These are phyloP conservation scores for Pseudococcus jackbeardsleyi DNA, from an alignment of 2,888 invertebrate genomes.

Conservation along the genomic window DNA sequence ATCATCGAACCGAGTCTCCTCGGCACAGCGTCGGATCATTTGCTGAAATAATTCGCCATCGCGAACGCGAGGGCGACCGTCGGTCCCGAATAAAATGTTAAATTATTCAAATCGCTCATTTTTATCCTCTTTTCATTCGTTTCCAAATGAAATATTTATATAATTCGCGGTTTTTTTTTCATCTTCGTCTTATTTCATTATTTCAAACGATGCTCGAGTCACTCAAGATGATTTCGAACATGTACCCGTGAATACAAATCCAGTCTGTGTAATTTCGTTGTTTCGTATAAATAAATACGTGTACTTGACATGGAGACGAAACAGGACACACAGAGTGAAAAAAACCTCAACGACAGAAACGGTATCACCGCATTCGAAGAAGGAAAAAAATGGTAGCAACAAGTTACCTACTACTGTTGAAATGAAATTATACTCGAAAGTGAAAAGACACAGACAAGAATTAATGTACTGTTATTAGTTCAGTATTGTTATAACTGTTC, in stretches of 20 bases:
- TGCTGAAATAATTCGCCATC: not conserved
- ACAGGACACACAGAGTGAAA: not conserved
- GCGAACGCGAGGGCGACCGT: not conserved
- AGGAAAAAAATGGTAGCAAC: constrained; percentile 21
- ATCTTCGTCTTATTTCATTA: not conserved
- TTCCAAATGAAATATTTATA: constrained; percentile 13
- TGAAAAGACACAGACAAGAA: constrained; percentile 48
- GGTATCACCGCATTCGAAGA: not conserved
- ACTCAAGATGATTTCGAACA: too few relatives aligned
- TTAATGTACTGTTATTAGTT: constrained; percentile 52
- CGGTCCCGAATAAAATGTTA: constrained; percentile 5
- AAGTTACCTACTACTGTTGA: constrained; percentile 7
- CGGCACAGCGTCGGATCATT: constrained; percentile 1
- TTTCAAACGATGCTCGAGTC: too few relatives aligned
- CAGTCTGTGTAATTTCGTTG: not conserved
- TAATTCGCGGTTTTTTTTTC: not conserved
- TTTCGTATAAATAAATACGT: not conserved
- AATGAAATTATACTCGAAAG: constrained; percentile 47
- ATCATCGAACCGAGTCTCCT: not conserved
- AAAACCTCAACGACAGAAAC: not conserved
- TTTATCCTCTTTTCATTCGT: not conserved
- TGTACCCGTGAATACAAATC: too few relatives aligned
- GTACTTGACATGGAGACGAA: not conserved
- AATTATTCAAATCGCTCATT: constrained; percentile 11
- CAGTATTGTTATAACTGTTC: constrained; percentile 45